Evolutionary conservation across 2,113 vertebrate species (phyloP), one percentile per base, ranked within the genome.

Genomic region (Capreolus pygargus): DNA sequence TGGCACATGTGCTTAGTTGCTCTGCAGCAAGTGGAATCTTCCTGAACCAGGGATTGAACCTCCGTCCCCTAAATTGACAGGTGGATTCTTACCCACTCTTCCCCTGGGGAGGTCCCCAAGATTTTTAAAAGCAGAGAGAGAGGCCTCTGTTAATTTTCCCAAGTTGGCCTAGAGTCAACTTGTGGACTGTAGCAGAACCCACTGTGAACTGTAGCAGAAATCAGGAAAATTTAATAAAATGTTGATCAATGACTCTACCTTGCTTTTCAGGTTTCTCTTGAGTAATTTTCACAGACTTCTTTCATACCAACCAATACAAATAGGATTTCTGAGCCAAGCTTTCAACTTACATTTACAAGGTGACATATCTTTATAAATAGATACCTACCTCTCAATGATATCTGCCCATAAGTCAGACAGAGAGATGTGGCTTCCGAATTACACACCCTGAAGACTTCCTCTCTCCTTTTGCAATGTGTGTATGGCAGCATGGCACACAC

Each of bases 81-180:
- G 36, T 14, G 70, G 23, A 43, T 43, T 76, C 70, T 8, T 76
- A 76, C 14, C 23, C 70, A 43, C 39, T 27, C 23, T 76, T 27
- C 39, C 70, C 67, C 36, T 74, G 39, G 39, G 23, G 23, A 76
- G 70, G 70, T 76, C 39, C 39, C 70, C 70, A 76, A 43, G 79
- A 19, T 10, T 89, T 97, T 96, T 93, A 90, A 86, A 98, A 96
- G 79, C 91, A 97, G 97, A 97, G 98, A 97, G 97, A 97, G 98
- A 57, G 91, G 61, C 81, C 90, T 95, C 21, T 96, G 81, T 28
- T 60, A 90, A 86, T 98, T 98, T 97, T 96, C 86, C 92, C 94
- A 97, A 92, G 87, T 45, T 70, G 79, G 89, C 33, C 28, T 39
- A 17, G 36, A 36, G 52, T 91, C 55, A 76, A 47, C 50, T 36